Evolutionary conservation across 2,113 vertebrate species (phyloP).

Genomic region (Dromiciops gliroides): DNA sequence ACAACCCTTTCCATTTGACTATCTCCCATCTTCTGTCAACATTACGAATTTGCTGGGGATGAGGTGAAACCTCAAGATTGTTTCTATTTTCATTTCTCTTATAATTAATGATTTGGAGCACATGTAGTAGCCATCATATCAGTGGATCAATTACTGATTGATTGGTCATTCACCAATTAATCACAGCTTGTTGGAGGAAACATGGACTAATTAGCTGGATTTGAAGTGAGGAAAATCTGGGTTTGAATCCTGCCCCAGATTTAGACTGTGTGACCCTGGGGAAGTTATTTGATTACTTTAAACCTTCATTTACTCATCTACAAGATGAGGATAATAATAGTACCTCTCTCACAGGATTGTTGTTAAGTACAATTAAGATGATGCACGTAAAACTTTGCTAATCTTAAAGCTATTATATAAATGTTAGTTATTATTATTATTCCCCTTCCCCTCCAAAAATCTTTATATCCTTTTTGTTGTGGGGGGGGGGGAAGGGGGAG

Average conservation of each 20-base stretch:
- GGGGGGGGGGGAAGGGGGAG: too few relatives aligned
- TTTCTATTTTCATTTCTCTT: background rate
- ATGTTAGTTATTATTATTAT: too few relatives aligned
- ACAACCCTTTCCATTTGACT: background rate
- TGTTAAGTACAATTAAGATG: too few relatives aligned
- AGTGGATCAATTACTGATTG: background rate
- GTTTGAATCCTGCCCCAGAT: background rate
- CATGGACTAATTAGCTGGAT: background rate
- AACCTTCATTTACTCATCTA: background rate
- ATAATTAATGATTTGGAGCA: background rate
- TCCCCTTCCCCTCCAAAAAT: too few relatives aligned
- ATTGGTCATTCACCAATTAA: too few relatives aligned
- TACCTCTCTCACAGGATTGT: background rate
- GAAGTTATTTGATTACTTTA: background rate
- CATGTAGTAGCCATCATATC: background rate
- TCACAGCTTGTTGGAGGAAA: background rate
- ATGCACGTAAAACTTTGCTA: too few relatives aligned
- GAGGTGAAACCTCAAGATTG: background rate
- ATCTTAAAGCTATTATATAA: too few relatives aligned
- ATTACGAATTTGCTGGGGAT: background rate
- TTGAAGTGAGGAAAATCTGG: background rate
- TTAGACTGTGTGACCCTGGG: background rate
- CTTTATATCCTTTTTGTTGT: too few relatives aligned
- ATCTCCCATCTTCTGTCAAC: background rate
- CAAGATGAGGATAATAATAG: background rate